A percentile compares a stretch with the other conserved stretches of the same genome.
These are phyloP conservation scores for Trematomus bernacchii DNA, from an alignment of 2,797 vertebrate species.

Conservation along the genomic window DNA sequence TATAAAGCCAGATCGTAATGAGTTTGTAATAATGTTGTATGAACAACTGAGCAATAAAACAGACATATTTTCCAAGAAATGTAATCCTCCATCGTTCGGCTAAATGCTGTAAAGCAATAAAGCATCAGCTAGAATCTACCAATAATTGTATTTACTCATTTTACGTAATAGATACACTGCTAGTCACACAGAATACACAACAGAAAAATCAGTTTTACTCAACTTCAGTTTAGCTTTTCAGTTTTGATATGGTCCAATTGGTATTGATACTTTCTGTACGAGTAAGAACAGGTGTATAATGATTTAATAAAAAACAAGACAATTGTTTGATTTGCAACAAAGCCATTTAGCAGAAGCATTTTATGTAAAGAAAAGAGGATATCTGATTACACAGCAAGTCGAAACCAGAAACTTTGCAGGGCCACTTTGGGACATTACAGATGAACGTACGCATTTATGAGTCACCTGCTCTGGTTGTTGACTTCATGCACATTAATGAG, in stretches of 20 bases:
- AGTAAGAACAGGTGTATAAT: background rate
- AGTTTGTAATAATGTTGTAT: conserved; percentile 32
- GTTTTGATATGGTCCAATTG: background rate
- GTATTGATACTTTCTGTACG: background rate
- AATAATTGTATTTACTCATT: background rate
- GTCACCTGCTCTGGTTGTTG: conserved; percentile 48
- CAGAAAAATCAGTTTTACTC: background rate
- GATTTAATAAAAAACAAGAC: background rate
- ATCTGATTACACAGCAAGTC: conserved; percentile 8
- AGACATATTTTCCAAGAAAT: background rate
- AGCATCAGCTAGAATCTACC: background rate
- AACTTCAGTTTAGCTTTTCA: background rate
- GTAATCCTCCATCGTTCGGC: background rate
- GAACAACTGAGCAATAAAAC: background rate
- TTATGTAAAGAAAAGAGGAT: conserved; percentile 10
- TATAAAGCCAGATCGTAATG: background rate
- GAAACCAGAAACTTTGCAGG: conserved; percentile 11
- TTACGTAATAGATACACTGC: background rate
- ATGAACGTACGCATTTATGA: conserved; percentile 28
- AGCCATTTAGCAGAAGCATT: background rate
- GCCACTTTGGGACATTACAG: conserved; percentile 17
- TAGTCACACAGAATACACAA: background rate
- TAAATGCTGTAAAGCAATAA: background rate
- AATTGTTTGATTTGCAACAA: background rate
- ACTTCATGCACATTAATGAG: conserved; percentile 58